Base-by-base conservation (phyloP, 2,113 vertebrate species). In the Hyaena hyaena region DNA sequence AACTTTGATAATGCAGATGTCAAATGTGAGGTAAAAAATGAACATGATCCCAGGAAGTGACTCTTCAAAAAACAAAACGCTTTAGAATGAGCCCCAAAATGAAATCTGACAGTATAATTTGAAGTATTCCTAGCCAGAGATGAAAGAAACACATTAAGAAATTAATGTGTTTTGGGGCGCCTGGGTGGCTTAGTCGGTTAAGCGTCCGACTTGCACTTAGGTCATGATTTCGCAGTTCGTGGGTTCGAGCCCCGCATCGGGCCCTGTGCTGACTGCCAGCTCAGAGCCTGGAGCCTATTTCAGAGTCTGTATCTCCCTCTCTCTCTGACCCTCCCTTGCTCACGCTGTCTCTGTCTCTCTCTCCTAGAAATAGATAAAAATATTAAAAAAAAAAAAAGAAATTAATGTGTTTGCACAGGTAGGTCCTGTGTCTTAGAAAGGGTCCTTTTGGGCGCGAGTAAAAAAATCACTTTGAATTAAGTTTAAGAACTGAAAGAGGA, bases 101-200 rank as follows among this genome's bases (percentile, higher is more conserved):
- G 43, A 92, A 94, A 93, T 55, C 87, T 80, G 21, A 87, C 68
- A 63, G 53, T 79, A 19, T 31, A 17, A 97, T 83, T 89, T 69
- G 63, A 92, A 97, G 61, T 53, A 80, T 79, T 66, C 55, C 43
- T 74, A 92, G 80, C 11, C 84, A 73, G 87, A 88, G 45, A 92
- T 31, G 48, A 92, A 87, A 71, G 61, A 93, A 81, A 85, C 2
- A 45, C 12, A 26, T 53, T 91, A 55, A 96, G 45, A 83, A 87
- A 80, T 24, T 14, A 58, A 86, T 23, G 76, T 6, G 4, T 24
- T 61, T 79, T 35, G 35, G 35, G 35, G 35, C 35, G 35, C 35
- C 35, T 35, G 35, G 35, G 35, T 35, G 35, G 35, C 35, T 35
- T 35, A 35, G 35, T 35, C 35, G 35, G 35, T 35, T 35, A 35